Evolutionary conservation across 2,888 invertebrate species (phyloP), one percentile per base, ranked within the genome.

Genomic region (Iselma pallidipennis): DNA sequence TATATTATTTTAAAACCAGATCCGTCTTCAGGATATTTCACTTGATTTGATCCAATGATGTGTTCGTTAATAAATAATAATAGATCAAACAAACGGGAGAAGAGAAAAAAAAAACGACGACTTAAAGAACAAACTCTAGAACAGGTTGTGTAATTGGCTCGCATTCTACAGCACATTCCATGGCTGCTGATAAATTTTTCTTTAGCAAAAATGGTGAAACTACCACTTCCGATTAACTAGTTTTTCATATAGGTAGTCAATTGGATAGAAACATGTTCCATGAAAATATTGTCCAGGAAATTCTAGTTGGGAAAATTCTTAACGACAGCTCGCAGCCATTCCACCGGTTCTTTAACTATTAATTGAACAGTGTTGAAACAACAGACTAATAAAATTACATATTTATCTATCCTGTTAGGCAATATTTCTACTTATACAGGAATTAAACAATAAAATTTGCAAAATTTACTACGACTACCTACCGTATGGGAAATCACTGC

Each of bases 1-100:
- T 54, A 58, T 57, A 57, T 37, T 31, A 9, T 16, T 16, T 37
- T 16, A 21, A 6, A 42, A 42, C 42, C 42, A 42, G 16, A 37
- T 6, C 37, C 19, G 10, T 42, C 42, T 42, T 42, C 1, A 21
- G 4, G 2, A 10, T 21, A 21, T 42, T 21, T 42, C 1, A 42
- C 10, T 42, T 21, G 42, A 33, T 33, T 33, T 14, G 4, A 14
- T n/a, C n/a, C n/a, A n/a, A n/a, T n/a, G n/a, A n/a, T n/a, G n/a
- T n/a, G n/a, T n/a, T n/a, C n/a, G n/a, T n/a, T n/a, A n/a, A n/a
- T n/a, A n/a, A n/a, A n/a, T n/a, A 33, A 10, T 33, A 42, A 42
- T 42, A 42, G 42, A 19, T 0, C 16, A 42, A 42, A 9, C 9
- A 29, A 29, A 2, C 7, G n/a, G n/a, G n/a, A n/a, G n/a, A n/a